Evolutionary conservation across 2,888 invertebrate genomes (phyloP).

Genomic region (Nemapogon koenigi): DNA sequence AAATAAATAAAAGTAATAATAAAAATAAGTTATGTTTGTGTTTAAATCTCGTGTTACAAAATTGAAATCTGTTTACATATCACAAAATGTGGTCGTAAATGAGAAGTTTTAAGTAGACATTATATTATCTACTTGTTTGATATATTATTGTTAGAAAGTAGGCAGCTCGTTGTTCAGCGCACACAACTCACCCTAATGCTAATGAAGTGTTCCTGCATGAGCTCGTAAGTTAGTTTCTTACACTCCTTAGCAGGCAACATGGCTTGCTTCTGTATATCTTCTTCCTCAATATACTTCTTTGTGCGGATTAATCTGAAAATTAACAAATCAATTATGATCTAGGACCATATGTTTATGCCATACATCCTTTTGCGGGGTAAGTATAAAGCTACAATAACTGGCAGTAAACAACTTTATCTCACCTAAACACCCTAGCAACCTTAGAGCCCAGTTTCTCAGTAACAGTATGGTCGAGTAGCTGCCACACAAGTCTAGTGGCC

Average conservation of each 20-base stretch:
- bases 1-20: too few relatives aligned
- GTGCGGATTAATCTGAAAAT: conserved; percentile 72
- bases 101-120: too few relatives aligned
- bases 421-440: conserved; percentile 85
- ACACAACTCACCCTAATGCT: conserved; percentile 67
- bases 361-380: too few relatives aligned
- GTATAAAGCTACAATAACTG: too few relatives aligned
- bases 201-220: conserved; percentile 81
- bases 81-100: too few relatives aligned
- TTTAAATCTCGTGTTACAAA: too few relatives aligned
- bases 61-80: too few relatives aligned
- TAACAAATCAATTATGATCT: not conserved
- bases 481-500: conserved; percentile 73
- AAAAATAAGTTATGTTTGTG: too few relatives aligned
- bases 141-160: conserved; percentile 20
- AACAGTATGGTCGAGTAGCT: conserved; percentile 79
- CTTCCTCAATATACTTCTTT: conserved; percentile 88
- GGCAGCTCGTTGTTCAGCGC: too few relatives aligned
- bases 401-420: conserved; percentile 9
- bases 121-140: conserved; percentile 23
- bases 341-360: too few relatives aligned
- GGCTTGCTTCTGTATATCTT: conserved; percentile 87
- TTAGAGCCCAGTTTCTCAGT: conserved; percentile 86
- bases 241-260: conserved; percentile 96
- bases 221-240: conserved; percentile 83